Base-by-base conservation (phyloP, 2,888 invertebrate genomes). In the Cheiracanthium punctorium region DNA sequence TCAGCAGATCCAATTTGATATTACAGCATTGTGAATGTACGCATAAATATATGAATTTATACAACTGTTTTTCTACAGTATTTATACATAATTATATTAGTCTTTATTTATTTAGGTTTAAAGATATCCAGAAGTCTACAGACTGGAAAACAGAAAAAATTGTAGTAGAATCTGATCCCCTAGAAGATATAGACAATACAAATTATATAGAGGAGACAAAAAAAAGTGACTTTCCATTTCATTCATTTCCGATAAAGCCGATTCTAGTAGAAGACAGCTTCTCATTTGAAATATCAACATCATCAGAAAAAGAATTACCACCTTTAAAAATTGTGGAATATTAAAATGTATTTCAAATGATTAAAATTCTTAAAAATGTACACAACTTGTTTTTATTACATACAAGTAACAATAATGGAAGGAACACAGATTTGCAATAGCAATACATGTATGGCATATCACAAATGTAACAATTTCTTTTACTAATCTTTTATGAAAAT, bases 131-230 rank as follows among this genome's bases (percentile, higher is more conserved):
- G 2, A 74, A 43, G 20, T 33, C 7, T 58, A 58, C 58, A 17
- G n/a, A 41, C 28, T 79, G 73, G 79, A 30, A 8, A 33, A 85
- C 79, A 33, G 84, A 85, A 79, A 80, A 41, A 80, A 74, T 85
- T 33, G n/a, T 37, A 29, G 79, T 37, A 73, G 84, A 70, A 7
- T 85, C 84, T 43, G 84, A 85, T 30, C 79, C 84, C 30, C 69
- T 79, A 24, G 84, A 85, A 73, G 73, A 74, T 41, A 74, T 85
- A 10, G 84, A 85, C 64, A 70, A 58, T n/a, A 77, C 73, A 74
- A 85, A 85, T 74, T 85, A 74, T 32, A 79, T 79, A 30, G 41
- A 80, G 58, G 73, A 73, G 74, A 65, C 74, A 14, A 30, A 41
- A 24, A 32, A 73, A 1, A 30, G 65, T 37, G 17, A 65, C 2